These are phyloP conservation scores for Rhinolophus sinicus DNA, from an alignment of 2,113 vertebrate species.

Conservation along the genomic window DNA sequence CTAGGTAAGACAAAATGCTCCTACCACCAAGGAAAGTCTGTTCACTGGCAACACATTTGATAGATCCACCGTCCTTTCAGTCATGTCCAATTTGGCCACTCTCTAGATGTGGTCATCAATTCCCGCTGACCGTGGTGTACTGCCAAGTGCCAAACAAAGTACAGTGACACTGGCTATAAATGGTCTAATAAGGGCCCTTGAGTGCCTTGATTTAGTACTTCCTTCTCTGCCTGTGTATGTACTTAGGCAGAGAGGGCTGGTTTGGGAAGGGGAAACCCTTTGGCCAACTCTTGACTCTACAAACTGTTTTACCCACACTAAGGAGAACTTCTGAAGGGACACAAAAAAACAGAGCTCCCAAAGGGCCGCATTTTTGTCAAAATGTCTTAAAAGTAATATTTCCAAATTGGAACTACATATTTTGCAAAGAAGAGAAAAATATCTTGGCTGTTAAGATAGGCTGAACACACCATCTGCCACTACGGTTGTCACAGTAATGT, in stretches of 20 bases:
- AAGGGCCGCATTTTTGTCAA: not conserved
- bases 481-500: not conserved
- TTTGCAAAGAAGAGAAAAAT: constrained; percentile 39
- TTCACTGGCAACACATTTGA: not conserved
- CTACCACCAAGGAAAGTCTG: not conserved
- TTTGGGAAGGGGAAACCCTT: not conserved
- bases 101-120: not conserved
- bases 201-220: not conserved
- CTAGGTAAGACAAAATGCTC: not conserved
- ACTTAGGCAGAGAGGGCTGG: not conserved
- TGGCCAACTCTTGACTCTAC: not conserved
- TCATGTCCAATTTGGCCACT: not conserved
- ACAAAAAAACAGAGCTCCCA: not conserved
- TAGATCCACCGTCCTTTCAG: not conserved
- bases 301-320: not conserved
- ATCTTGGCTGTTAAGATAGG: not conserved
- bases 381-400: constrained; percentile 17
- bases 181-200: fast-evolving
- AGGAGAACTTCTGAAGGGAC: not conserved
- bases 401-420: not conserved
- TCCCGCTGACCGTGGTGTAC: not conserved
- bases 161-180: not conserved
- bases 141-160: not conserved
- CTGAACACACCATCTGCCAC: constrained; percentile 45
- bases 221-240: not conserved